Evolutionary conservation across 2,888 invertebrate genomes (phyloP).

Genomic region (Dione juno): DNA sequence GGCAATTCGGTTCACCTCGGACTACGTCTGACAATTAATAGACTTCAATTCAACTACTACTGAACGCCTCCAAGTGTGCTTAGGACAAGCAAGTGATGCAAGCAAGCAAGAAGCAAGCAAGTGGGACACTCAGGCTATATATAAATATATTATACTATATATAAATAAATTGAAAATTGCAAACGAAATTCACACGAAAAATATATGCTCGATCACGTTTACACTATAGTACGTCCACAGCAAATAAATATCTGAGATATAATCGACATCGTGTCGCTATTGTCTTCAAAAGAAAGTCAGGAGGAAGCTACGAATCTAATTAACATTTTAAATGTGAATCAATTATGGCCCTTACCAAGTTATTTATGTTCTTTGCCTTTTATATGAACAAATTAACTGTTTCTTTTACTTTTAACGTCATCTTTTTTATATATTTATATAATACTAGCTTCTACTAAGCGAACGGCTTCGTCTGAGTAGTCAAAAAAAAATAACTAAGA

Average conservation of each 20-base stretch:
- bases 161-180: not conserved
- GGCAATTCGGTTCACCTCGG: no score
- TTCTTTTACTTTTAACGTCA: not conserved
- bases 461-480: no score
- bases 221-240: slow-evolving; percentile 29
- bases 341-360: slow-evolving; percentile 55
- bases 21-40: no score
- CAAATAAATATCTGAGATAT: slow-evolving; percentile 49
- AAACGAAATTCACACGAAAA: slow-evolving; percentile 30
- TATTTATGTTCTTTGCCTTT: not conserved
- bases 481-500: no score
- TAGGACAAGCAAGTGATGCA: no score
- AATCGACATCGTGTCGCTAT: slow-evolving; percentile 51
- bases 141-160: no score
- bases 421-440: no score
- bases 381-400: not conserved
- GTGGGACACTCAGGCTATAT: no score
- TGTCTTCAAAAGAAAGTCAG: slow-evolving; percentile 49
- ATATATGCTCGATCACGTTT: slow-evolving; percentile 41
- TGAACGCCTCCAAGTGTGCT: no score
- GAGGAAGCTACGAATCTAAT: slow-evolving; percentile 59
- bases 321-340: slow-evolving; percentile 71
- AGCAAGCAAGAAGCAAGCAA: no score
- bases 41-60: no score
- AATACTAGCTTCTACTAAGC: no score